Percentiles rank a stretch among this genome's conserved stretches.
Evolutionary conservation across 1,140 invertebrate genomes (phyloP).

Genomic region (Adoxophyes honmai): DNA sequence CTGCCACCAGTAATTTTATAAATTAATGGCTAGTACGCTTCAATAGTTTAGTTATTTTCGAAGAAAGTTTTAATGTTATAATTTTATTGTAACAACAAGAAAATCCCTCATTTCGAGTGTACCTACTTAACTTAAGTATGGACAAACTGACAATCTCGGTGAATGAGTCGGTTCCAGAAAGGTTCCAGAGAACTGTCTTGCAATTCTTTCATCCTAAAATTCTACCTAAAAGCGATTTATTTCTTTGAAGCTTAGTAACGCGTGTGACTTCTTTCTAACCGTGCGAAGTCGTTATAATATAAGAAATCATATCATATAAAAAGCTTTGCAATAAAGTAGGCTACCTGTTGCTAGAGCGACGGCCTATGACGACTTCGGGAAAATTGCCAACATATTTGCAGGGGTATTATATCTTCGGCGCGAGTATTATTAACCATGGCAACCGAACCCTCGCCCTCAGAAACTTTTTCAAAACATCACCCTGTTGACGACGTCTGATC

Average conservation of each 20-base stretch:
- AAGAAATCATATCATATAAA: slow-evolving; percentile 43
- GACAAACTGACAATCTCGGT: no score
- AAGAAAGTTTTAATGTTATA: no score
- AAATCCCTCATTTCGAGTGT: no score
- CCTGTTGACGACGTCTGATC: slow-evolving; percentile 62
- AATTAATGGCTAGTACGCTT: no score
- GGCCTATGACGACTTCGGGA: slow-evolving; percentile 17
- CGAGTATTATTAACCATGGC: slow-evolving; percentile 70
- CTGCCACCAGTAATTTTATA: no score
- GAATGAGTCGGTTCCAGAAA: no score
- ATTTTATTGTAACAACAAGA: no score
- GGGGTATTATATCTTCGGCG: slow-evolving; percentile 35
- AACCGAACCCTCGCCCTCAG: slow-evolving; percentile 54
- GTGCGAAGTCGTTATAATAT: slow-evolving; percentile 24
- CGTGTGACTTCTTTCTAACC: slow-evolving; percentile 30
- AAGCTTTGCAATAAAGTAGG: slow-evolving; percentile 31
- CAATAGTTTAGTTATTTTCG: no score
- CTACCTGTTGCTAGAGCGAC: slow-evolving; percentile 63
- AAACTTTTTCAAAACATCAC: slow-evolving; percentile 63
- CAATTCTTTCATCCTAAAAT: no score
- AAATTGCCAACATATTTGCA: slow-evolving; percentile 35
- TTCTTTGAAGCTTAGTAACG: slow-evolving; percentile 28
- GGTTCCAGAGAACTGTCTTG: no score
- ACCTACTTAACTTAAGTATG: no score
- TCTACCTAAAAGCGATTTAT: slow-evolving; percentile 28